Evolutionary conservation across 1,140 invertebrate genomes (phyloP).

Genomic region (Maconellicoccus hirsutus): DNA sequence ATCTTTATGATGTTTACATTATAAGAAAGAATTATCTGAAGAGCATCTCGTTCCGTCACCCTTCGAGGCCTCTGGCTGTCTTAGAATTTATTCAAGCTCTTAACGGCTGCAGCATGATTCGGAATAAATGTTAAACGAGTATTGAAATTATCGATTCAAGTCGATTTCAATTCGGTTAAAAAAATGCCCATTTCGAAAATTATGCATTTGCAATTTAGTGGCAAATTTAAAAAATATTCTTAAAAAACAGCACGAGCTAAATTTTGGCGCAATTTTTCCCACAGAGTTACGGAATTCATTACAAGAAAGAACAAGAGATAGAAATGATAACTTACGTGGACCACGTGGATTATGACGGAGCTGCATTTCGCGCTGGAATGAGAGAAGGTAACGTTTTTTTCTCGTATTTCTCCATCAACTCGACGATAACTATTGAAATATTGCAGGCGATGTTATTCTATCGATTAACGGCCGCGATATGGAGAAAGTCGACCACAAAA

Average conservation of each 20-base stretch:
- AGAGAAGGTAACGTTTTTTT: slow-evolving; percentile 50
- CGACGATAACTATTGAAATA: not conserved
- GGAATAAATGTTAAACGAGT: no score
- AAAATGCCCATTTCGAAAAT: not conserved
- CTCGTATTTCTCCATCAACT: not conserved
- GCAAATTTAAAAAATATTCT: no score
- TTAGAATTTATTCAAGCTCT: no score
- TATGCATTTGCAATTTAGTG: no score
- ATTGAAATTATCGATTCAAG: not conserved
- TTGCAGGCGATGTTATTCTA: slow-evolving; percentile 70
- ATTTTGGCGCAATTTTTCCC: slow-evolving; percentile 28
- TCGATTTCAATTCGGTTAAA: no score
- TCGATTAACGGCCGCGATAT: slow-evolving; percentile 89
- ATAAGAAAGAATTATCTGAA: no score
- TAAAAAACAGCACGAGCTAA: no score
- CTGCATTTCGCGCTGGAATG: slow-evolving; percentile 82
- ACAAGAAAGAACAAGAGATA: slow-evolving; percentile 65
- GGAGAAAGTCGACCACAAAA: slow-evolving; percentile 80
- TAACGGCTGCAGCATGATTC: no score
- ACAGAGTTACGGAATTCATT: slow-evolving; percentile 90
- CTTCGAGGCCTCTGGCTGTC: no score
- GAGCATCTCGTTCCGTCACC: no score
- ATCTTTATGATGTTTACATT: no score
- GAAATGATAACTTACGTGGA: slow-evolving; percentile 90
- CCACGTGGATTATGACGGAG: slow-evolving; percentile 83